Percentiles rank a stretch among this genome's conserved stretches.
These are phyloP conservation scores for Nothobranchius kuhntae DNA, from an alignment of 2,113 vertebrate genomes.

Conservation along the genomic window DNA sequence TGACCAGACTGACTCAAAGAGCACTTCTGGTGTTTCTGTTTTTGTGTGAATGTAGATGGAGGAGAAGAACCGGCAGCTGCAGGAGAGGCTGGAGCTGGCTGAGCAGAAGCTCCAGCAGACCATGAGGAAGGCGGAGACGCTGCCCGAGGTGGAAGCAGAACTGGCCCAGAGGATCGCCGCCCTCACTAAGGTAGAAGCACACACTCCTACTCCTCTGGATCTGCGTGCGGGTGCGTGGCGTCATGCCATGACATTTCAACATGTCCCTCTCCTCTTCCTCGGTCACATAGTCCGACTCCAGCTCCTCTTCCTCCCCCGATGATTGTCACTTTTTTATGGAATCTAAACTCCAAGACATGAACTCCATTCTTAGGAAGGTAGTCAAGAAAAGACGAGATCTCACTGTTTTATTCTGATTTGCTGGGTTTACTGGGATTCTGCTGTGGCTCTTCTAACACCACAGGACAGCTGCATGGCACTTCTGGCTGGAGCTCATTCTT, in stretches of 20 bases:
- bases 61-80: slow-evolving; percentile 97
- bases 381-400: slow-evolving; percentile 67
- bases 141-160: slow-evolving; percentile 98
- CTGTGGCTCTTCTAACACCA: slow-evolving; percentile 53
- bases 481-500: slow-evolving; percentile 64
- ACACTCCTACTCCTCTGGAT: slow-evolving; percentile 31
- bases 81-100: slow-evolving; percentile 93
- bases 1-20: too few relatives aligned
- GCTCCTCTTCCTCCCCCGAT: slow-evolving; percentile 94
- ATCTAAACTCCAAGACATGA: slow-evolving; percentile 98
- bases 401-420: slow-evolving; percentile 71
- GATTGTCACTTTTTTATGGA: slow-evolving; percentile 99
- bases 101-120: slow-evolving; percentile 99
- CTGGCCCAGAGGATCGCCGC: slow-evolving; percentile 97
- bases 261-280: slow-evolving; percentile 94
- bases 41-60: slow-evolving; percentile 84
- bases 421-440: slow-evolving; percentile 56
- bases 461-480: slow-evolving; percentile 71
- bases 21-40: neutral
- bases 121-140: slow-evolving; percentile 97
- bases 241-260: slow-evolving; percentile 90
- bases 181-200: slow-evolving; percentile 90
- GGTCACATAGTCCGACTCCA: slow-evolving; percentile 92
- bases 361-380: slow-evolving; percentile 98
- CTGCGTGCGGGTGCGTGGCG: slow-evolving; percentile 76